phyloP scores from a whole-genome alignment of 2,797 vertebrate genomes.

The Fratercula arctica region DNA sequence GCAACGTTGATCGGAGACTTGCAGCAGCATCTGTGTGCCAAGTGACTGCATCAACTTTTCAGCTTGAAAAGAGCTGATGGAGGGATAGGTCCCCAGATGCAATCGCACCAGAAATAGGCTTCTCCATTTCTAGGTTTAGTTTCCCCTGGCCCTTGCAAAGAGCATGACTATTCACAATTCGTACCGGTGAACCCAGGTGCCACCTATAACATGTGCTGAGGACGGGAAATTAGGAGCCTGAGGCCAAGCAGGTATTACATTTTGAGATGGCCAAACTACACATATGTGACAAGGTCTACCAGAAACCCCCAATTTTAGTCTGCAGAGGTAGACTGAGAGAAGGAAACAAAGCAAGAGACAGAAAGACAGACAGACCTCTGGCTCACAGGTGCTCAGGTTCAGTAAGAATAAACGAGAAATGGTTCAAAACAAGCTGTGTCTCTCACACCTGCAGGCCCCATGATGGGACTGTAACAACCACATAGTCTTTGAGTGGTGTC shows the following conservation, averaged over 20 bases:
- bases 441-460: neutral
- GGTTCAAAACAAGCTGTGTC: neutral
- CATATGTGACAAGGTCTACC: neutral
- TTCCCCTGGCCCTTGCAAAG: neutral
- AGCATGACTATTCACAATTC: neutral
- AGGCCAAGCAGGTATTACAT: neutral
- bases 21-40: neutral
- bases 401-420: neutral
- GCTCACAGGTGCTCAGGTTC: neutral
- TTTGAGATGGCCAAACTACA: neutral
- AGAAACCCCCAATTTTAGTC: neutral
- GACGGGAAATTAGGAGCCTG: neutral
- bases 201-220: fast-evolving
- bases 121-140: neutral
- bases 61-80: neutral
- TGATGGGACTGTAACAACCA: neutral
- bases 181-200: neutral
- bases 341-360: neutral
- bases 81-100: neutral
- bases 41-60: neutral
- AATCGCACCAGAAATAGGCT: neutral
- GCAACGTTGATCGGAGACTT: neutral
- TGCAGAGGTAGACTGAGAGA: neutral
- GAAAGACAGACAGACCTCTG: neutral
- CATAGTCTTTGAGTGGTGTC: neutral